A percentile compares a stretch with the other conserved stretches of the same genome.
Evolutionary conservation across 2,888 invertebrate genomes (phyloP).

Genomic region (Dioctria linearis): DNA sequence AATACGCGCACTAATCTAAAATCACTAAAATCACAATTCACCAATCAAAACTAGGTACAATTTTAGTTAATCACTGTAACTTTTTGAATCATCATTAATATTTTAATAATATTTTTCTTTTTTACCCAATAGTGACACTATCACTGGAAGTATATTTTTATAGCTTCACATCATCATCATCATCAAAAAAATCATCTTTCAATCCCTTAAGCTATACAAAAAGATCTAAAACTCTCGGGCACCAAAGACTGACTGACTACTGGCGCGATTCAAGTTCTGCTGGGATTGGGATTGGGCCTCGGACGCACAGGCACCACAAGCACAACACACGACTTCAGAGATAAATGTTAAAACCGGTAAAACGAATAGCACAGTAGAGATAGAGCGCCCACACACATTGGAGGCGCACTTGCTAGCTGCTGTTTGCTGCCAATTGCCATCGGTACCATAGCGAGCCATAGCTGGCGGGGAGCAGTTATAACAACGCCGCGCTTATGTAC

Average conservation of each 20-base stretch:
- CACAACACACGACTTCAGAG: not conserved
- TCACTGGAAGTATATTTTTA: not conserved
- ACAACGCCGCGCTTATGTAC: conserved; percentile 35
- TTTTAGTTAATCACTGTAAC: conserved; percentile 15
- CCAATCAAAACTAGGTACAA: not conserved
- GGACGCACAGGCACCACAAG: conserved; percentile 18
- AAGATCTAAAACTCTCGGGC: conserved; percentile 57
- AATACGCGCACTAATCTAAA: not conserved
- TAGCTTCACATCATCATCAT: not conserved
- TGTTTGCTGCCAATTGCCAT: too few species aligned
- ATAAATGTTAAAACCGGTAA: conserved; percentile 16
- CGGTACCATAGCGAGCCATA: not conserved
- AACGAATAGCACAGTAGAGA: conserved; percentile 14
- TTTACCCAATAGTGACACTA: not conserved
- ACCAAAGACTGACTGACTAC: conserved; percentile 60
- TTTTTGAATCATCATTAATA: not conserved
- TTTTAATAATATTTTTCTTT: not conserved
- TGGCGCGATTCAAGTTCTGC: conserved; percentile 50
- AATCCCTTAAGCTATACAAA: not conserved
- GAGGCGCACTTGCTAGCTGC: conserved; percentile 19
- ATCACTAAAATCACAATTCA: too few species aligned
- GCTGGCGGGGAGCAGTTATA: conserved; percentile 28
- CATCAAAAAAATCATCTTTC: not conserved
- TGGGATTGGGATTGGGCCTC: conserved; percentile 53
- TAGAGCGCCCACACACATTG: conserved; percentile 42